Conservation (phyloP, 2,113 vertebrate genomes). For the Crotophaga sulcirostris region DNA sequence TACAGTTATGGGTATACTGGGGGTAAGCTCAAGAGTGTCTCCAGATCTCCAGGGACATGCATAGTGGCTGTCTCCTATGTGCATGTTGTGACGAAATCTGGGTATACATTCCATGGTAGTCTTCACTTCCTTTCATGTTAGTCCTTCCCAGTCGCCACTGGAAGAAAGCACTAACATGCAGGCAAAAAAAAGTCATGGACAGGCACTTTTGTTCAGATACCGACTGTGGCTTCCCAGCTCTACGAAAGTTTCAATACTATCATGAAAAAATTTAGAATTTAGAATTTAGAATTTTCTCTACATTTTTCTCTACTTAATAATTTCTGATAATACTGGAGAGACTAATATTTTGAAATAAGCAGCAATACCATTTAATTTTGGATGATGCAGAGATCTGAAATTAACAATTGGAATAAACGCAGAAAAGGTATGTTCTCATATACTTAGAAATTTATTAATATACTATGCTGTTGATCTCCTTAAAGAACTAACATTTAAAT, state of each 20-base stretch:
- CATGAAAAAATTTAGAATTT: neutral
- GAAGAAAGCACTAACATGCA: neutral
- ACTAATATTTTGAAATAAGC: neutral
- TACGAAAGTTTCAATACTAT: neutral
- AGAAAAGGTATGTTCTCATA: neutral
- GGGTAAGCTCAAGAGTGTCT: neutral
- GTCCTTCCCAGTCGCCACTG: accelerated
- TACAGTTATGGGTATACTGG: neutral
- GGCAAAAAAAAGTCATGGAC: neutral
- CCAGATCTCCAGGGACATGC: neutral
- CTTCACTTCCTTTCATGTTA: neutral
- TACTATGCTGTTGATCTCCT: neutral
- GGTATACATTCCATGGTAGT: neutral
- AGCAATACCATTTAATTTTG: neutral
- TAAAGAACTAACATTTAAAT: neutral
- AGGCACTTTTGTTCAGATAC: neutral
- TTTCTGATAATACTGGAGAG: neutral
- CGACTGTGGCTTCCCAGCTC: neutral
- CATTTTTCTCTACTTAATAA: neutral
- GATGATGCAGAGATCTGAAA: neutral
- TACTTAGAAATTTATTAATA: neutral
- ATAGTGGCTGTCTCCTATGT: too few relatives aligned
- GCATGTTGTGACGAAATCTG: neutral
- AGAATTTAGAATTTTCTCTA: neutral
- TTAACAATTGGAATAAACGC: neutral